Evolutionary conservation across 2,888 invertebrate species (phyloP).

Genomic region (Tethea ocularis): DNA sequence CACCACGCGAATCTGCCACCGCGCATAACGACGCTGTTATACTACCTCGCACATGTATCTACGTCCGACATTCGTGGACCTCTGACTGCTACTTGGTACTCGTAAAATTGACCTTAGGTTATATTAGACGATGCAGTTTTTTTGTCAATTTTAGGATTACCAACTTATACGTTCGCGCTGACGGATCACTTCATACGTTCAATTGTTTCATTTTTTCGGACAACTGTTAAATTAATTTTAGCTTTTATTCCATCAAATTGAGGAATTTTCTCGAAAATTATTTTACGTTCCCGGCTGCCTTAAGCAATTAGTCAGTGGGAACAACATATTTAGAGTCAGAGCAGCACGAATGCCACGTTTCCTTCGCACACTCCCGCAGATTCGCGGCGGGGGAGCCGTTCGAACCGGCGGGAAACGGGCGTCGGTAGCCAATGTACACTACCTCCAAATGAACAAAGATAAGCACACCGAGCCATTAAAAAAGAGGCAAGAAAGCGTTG

Average conservation of each 20-base stretch:
- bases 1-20: conserved; percentile 99
- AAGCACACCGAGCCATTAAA: conserved; percentile 81
- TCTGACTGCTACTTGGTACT: conserved; percentile 15
- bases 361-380: conserved; percentile 21
- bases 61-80: conserved; percentile 24
- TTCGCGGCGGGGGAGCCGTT: conserved; percentile 11
- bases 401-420: conserved; percentile 7
- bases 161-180: conserved; percentile 9
- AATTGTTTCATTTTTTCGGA: no score
- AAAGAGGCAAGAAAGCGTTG: conserved; percentile 74
- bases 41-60: conserved; percentile 10
- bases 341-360: conserved; percentile 41
- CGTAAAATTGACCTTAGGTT: neutral
- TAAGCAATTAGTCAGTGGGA: neutral
- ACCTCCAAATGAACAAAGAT: conserved; percentile 51
- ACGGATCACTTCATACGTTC: neutral
- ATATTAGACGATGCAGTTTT: neutral
- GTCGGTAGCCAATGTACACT: neutral
- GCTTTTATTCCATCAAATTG: neutral
- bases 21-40: conserved; percentile 43
- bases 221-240: neutral
- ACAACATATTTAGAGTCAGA: conserved; percentile 30
- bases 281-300: neutral
- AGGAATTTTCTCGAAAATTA: neutral
- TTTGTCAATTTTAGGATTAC: conserved; percentile 9